Evolutionary conservation across 1,140 invertebrate genomes (phyloP).

Genomic region (Caenorhabditis tropicalis): DNA sequence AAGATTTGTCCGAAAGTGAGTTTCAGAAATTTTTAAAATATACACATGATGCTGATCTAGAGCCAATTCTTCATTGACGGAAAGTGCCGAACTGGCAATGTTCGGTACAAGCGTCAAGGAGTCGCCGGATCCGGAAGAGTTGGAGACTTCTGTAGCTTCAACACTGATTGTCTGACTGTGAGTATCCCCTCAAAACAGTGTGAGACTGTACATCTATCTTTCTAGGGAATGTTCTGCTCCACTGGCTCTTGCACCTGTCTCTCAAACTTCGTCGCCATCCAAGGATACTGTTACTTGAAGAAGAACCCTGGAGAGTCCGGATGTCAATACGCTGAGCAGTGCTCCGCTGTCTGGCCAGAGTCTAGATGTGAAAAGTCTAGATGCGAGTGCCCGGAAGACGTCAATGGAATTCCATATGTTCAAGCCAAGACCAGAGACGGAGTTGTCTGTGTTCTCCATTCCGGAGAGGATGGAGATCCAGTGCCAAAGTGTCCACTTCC

Average conservation of each 20-base stretch:
- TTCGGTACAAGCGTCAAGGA: conserved; percentile 68
- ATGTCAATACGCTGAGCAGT: conserved; percentile 71
- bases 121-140: conserved; percentile 69
- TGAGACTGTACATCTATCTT: too few species aligned
- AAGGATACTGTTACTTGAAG: conserved; percentile 71
- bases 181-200: conserved; percentile 24
- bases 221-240: conserved; percentile 71
- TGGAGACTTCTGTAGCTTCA: conserved; percentile 70
- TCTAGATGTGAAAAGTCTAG: conserved; percentile 67
- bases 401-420: conserved; percentile 64
- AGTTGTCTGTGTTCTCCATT: conserved; percentile 70
- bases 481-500: conserved; percentile 58
- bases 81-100: conserved; percentile 56
- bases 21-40: not conserved
- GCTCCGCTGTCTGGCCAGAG: conserved; percentile 69
- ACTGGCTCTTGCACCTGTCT: conserved; percentile 70
- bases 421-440: conserved; percentile 71
- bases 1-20: conserved; percentile 59
- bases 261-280: conserved; percentile 70
- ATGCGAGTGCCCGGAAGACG: conserved; percentile 70
- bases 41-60: not conserved
- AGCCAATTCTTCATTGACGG: conserved; percentile 69
- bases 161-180: conserved; percentile 70
- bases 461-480: conserved; percentile 71
- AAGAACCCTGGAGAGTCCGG: conserved; percentile 71